Base-by-base conservation (phyloP, 2,888 invertebrate species). In the Augiades crinisus region DNA sequence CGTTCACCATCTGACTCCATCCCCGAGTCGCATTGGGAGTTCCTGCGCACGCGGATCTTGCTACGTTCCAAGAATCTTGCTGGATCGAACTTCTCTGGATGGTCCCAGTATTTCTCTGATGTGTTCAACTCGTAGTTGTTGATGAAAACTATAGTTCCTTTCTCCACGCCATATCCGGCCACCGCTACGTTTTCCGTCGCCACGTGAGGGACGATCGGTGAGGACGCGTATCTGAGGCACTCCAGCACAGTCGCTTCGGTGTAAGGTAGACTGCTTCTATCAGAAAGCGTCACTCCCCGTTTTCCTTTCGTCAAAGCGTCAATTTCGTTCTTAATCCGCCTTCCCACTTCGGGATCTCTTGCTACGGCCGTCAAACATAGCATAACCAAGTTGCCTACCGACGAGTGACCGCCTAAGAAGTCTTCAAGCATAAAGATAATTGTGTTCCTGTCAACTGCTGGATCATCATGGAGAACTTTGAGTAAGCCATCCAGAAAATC, bases 121-220 rank as follows among this genome's bases (percentile, higher is more conserved):
- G 92, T 92, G 70, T 97, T 97, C 12, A 97, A 72, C 58, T 94
- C 93, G 72, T 94, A 95, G 69, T 96, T 97, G 69, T 97, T 97
- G 16, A 97, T 92, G 68, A 97, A 95, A 0, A 97, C 92, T 46
- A 96, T 91, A 0, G 96, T 95, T 0, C 95, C 96, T 67, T 94
- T 94, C 41, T 93, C 91, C 0, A 97, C 91, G 0, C 91, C 90
- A 65, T 91, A 95, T 0, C 94, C 96, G 33, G 92, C 91, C 3
- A 97, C 92, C 0, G 91, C 88, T 0, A 94, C 93, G 65, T 95
- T 93, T 62, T 93, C 92, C 0, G 95, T 95, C 0, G 97, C 96
- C 0, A 96, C 96, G 69, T 97, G 97, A 0, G 97, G 97, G 0
- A 97, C 97, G 53, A 97, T 97, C 0, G 97, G 97, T 0, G 97